Base-by-base conservation (phyloP, 2,113 vertebrate genomes). In the Blennius ocellaris region DNA sequence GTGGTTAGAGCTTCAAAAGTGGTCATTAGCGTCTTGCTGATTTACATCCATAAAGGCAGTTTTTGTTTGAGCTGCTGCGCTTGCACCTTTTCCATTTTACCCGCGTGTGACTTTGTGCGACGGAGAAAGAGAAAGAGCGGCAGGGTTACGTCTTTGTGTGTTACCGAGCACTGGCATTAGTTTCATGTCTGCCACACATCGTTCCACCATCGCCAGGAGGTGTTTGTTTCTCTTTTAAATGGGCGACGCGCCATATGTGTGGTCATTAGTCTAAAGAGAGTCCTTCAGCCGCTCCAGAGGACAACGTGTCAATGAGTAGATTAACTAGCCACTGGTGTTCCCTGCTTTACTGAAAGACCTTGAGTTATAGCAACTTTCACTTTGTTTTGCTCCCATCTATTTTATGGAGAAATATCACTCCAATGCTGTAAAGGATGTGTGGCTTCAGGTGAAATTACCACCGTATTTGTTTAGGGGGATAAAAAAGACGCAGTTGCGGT, bases 141-240 rank as follows among this genome's bases (percentile, higher is more conserved):
- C 7, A 56, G 15, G 16, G 38, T 36, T 51, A 17, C 52, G 38
- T 74, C 41, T 50, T 59, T 44, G 12, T 50, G 62, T 7, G 41
- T 47, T 72, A 58, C 17, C 36, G 56, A 47, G 50, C 61, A 51
- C 55, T 17, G 6, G 17, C 15, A 1, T 16, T 50, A 55, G 64
- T 72, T 75, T 72, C 45, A 69, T 67, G 74, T 55, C 66, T 64
- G 44, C 73, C 70, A 76, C 81, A 82, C 78, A 78, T 12, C 75
- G 69, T 70, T 69, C 63, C 76, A 80, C 72, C 54, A 88, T 81
- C 72, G 88, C 92, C 90, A 89, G 85, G 84, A 92, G 92, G 80
- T 92, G 90, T 94, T 93, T 93, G 91, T 94, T 94, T 94, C 89
- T 90, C 86, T 93, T 92, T 92, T 89, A 93, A 93, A 92, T 86